Evolutionary conservation across 1,140 invertebrate species (phyloP).

Genomic region (Drosophila ironensis): DNA sequence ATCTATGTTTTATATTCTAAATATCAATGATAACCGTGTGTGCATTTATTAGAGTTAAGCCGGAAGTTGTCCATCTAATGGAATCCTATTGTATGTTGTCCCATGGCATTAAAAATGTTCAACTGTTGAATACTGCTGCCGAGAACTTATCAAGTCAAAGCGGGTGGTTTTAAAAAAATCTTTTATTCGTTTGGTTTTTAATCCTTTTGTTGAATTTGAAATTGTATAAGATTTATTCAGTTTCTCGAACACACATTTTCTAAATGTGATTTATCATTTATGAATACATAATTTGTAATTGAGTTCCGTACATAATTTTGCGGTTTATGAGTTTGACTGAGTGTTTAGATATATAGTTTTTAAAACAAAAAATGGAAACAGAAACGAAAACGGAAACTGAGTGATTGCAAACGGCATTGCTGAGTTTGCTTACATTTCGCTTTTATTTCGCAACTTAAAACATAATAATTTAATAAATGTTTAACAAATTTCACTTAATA

Average conservation of each 20-base stretch:
- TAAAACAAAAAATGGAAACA: neutral
- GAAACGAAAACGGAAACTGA: slow-evolving; percentile 32
- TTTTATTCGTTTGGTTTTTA: slow-evolving; percentile 33
- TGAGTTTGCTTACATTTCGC: slow-evolving; percentile 66
- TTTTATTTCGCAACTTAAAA: slow-evolving; percentile 78
- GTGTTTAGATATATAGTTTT: slow-evolving; percentile 9
- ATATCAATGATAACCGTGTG: slow-evolving; percentile 31
- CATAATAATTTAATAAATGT: slow-evolving; percentile 80
- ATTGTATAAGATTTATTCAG: slow-evolving; percentile 51
- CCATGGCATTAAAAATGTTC: slow-evolving; percentile 43
- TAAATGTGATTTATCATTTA: slow-evolving; percentile 35
- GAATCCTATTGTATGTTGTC: slow-evolving; percentile 32
- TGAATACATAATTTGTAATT: slow-evolving; percentile 40
- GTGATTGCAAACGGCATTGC: slow-evolving; percentile 37
- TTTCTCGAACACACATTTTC: slow-evolving; percentile 33
- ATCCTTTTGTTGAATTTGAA: slow-evolving; percentile 37
- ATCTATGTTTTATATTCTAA: slow-evolving; percentile 32
- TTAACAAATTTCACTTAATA: slow-evolving; percentile 81
- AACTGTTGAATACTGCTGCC: neutral
- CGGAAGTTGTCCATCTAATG: slow-evolving; percentile 53
- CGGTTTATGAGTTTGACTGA: slow-evolving; percentile 16
- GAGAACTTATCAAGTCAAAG: slow-evolving; percentile 1
- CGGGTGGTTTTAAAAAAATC: slow-evolving; percentile 39
- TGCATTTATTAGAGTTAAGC: slow-evolving; percentile 73
- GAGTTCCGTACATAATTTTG: slow-evolving; percentile 42